These are phyloP conservation scores for Eilema depressum DNA, from an alignment of 2,888 invertebrate species.

Conservation along the genomic window DNA sequence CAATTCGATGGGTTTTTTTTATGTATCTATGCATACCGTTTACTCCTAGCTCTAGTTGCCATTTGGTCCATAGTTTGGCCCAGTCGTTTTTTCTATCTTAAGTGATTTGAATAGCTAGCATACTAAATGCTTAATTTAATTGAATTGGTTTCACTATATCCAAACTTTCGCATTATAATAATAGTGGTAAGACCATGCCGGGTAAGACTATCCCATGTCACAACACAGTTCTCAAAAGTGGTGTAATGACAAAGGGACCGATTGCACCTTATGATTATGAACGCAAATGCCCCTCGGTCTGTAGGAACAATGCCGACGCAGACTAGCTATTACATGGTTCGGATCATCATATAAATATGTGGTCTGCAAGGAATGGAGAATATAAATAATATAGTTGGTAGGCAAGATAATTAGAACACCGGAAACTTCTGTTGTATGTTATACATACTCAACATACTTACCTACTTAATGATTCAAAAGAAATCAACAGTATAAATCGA, in stretches of 20 bases:
- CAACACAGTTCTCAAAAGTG: constrained; percentile 13
- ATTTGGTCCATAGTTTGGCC: no score
- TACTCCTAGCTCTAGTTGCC: no score
- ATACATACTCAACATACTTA: background rate
- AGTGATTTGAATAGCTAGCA: no score
- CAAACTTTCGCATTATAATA: no score
- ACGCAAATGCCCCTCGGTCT: constrained; percentile 21
- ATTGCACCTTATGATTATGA: constrained; percentile 19
- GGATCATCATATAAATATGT: constrained; percentile 19
- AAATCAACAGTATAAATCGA: no score
- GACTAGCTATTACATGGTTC: constrained; percentile 18
- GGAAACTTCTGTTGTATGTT: background rate
- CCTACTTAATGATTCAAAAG: background rate
- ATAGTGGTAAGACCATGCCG: no score
- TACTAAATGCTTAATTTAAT: no score
- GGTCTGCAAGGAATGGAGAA: background rate
- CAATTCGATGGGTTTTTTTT: no score
- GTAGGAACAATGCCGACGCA: constrained; percentile 14
- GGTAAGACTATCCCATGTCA: background rate
- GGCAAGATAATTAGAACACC: background rate
- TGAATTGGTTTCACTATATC: no score
- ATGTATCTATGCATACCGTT: no score
- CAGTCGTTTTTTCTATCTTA: no score
- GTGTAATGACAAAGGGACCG: constrained; percentile 16
- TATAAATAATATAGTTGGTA: background rate